These are phyloP conservation scores for Phenganax marumi DNA, from an alignment of 92 coral and sea anemone genomes.

Conservation along the genomic window DNA sequence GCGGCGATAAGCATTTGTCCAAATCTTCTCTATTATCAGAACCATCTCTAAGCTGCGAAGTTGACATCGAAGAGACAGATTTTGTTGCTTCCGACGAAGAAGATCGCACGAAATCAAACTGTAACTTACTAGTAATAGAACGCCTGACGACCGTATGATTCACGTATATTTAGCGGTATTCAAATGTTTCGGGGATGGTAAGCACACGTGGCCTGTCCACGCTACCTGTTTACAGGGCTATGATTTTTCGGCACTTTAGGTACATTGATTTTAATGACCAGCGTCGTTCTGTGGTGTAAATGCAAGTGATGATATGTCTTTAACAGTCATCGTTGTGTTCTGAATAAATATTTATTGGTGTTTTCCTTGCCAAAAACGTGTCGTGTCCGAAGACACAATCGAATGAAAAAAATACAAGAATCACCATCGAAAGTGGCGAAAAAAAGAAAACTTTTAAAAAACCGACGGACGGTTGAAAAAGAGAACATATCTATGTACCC, in stretches of 20 bases:
- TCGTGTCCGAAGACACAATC: not conserved
- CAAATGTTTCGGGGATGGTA: not conserved
- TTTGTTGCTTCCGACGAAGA: not conserved
- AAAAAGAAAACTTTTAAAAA: not conserved
- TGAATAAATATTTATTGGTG: conserved; percentile 1
- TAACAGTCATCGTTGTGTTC: not conserved
- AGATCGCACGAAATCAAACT: not conserved
- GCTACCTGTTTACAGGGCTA: too few relatives aligned
- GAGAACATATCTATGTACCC: too few relatives aligned
- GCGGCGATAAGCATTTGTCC: not conserved
- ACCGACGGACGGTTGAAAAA: not conserved
- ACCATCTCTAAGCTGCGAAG: not conserved
- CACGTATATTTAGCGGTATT: not conserved
- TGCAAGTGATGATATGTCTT: not conserved
- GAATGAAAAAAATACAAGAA: not conserved
- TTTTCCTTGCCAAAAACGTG: not conserved
- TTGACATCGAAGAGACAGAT: conserved; percentile 13
- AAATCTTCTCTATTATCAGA: not conserved
- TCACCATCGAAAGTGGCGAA: too few relatives aligned
- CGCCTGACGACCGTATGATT: conserved; percentile 34
- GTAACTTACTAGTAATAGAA: conserved; percentile 11
- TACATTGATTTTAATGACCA: too few relatives aligned
- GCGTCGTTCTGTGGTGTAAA: too few relatives aligned
- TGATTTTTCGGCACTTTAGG: too few relatives aligned
- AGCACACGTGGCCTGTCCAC: not conserved